Evolutionary conservation across 2,797 vertebrate species (phyloP).

Genomic region (Sebastolobus altivelis): DNA sequence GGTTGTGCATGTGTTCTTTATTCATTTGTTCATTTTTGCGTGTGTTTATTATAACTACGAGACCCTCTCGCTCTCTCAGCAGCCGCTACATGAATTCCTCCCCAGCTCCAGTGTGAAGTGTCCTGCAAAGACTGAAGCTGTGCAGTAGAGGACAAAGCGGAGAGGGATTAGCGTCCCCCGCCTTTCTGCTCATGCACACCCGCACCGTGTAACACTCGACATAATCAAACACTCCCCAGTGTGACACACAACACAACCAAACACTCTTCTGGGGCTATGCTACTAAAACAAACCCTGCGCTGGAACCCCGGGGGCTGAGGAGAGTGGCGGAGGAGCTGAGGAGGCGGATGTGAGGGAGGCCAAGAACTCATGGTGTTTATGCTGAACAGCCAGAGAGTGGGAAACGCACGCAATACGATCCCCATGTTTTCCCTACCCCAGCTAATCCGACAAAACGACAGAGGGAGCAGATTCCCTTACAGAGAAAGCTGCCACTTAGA

Average conservation of each 20-base stretch:
- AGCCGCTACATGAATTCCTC: slow-evolving; percentile 54
- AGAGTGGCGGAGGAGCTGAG: slow-evolving; percentile 60
- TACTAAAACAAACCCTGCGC: slow-evolving; percentile 81
- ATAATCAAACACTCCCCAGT: slow-evolving; percentile 80
- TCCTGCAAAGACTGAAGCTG: slow-evolving; percentile 65
- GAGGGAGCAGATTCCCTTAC: slow-evolving; percentile 84
- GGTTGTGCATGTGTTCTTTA: slow-evolving; percentile 19
- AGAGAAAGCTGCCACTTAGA: slow-evolving; percentile 84
- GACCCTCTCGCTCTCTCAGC: slow-evolving; percentile 28
- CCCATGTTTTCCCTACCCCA: slow-evolving; percentile 80
- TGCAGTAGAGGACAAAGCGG: slow-evolving; percentile 76
- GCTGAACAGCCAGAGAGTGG: slow-evolving; percentile 75
- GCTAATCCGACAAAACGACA: slow-evolving; percentile 85
- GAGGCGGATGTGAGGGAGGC: slow-evolving; percentile 74
- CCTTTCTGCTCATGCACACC: slow-evolving; percentile 68
- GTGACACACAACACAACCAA: slow-evolving; percentile 84
- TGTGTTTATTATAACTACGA: slow-evolving; percentile 28
- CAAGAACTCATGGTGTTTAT: slow-evolving; percentile 80
- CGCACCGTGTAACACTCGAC: slow-evolving; percentile 65
- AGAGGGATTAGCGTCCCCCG: slow-evolving; percentile 70
- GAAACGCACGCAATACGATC: slow-evolving; percentile 80
- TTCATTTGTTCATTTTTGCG: slow-evolving; percentile 13
- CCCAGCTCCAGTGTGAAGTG: slow-evolving; percentile 64
- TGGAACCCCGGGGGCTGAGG: slow-evolving; percentile 61
- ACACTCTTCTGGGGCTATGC: slow-evolving; percentile 77